Evolutionary conservation across 2,888 invertebrate genomes (phyloP).

Genomic region (Odontomyia ornata): DNA sequence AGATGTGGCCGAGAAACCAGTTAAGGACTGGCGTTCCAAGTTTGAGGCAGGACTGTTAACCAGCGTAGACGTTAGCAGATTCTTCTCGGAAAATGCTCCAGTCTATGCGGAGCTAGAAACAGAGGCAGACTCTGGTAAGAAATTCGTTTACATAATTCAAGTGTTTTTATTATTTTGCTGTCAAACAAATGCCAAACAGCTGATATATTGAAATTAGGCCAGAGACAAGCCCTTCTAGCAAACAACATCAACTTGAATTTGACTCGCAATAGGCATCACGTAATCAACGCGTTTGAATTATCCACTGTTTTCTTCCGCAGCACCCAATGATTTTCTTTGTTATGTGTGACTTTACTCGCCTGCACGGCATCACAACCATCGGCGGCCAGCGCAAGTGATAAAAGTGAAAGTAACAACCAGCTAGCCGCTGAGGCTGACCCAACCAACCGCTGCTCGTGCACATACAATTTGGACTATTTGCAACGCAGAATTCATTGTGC

Average conservation of each 20-base stretch:
- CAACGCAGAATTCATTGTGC: background rate
- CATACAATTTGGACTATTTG: background rate
- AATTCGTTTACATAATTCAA: background rate
- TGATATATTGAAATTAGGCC: background rate
- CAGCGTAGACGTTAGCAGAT: slow-evolving; percentile 59
- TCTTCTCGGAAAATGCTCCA: slow-evolving; percentile 60
- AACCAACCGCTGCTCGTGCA: background rate
- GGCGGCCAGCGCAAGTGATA: background rate
- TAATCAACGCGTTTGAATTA: background rate
- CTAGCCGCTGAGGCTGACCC: background rate
- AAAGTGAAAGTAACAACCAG: slow-evolving; percentile 26
- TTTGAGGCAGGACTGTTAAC: slow-evolving; percentile 59
- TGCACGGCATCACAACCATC: background rate
- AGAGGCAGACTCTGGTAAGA: slow-evolving; percentile 60
- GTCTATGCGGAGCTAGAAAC: slow-evolving; percentile 61
- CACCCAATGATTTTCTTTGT: background rate
- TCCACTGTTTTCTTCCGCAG: background rate
- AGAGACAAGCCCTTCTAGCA: background rate
- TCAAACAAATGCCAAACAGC: background rate
- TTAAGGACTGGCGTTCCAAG: slow-evolving; percentile 64
- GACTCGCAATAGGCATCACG: too few relatives aligned
- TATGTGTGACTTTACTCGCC: background rate
- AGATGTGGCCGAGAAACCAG: slow-evolving; percentile 52
- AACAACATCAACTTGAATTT: background rate
- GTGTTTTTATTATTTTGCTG: background rate